Evolutionary conservation across 2,888 invertebrate genomes (phyloP).

Genomic region (Cantharis lateralis): DNA sequence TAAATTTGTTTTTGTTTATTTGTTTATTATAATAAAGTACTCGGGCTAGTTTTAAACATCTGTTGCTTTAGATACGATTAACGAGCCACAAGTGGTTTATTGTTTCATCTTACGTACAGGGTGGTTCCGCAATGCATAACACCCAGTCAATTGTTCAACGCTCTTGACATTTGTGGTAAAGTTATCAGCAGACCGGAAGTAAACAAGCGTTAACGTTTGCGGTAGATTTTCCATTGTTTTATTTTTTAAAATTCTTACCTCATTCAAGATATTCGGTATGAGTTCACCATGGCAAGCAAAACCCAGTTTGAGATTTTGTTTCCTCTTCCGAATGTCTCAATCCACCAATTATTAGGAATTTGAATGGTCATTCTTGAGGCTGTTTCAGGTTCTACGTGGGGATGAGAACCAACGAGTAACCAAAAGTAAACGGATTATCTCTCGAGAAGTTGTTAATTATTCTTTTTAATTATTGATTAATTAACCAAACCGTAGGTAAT

Average conservation of each 20-base stretch:
- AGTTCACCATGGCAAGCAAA: too few species aligned
- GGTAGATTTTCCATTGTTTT: not conserved
- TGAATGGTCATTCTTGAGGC: too few species aligned
- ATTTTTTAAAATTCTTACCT: not conserved
- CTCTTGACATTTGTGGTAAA: not conserved
- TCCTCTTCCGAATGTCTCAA: not conserved
- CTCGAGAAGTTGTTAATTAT: too few species aligned
- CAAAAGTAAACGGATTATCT: too few species aligned
- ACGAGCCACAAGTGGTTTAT: not conserved
- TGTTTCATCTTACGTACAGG: not conserved
- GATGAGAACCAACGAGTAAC: too few species aligned
- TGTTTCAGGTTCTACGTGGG: too few species aligned
- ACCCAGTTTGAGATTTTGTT: not conserved
- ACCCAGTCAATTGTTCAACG: not conserved
- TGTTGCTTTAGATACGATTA: conserved; percentile 2
- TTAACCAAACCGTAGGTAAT: too few species aligned
- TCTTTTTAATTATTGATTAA: too few species aligned
- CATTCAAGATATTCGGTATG: too few species aligned
- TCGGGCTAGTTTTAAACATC: not conserved
- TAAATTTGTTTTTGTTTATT: not conserved
- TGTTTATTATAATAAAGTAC: not conserved
- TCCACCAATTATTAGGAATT: too few species aligned
- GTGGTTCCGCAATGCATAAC: not conserved
- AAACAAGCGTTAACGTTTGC: not conserved
- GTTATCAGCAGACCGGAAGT: not conserved